Evolutionary conservation across 2,797 vertebrate genomes (phyloP), one percentile per base, ranked within the genome.

Genomic region (Periophthalmus magnuspinnatus): DNA sequence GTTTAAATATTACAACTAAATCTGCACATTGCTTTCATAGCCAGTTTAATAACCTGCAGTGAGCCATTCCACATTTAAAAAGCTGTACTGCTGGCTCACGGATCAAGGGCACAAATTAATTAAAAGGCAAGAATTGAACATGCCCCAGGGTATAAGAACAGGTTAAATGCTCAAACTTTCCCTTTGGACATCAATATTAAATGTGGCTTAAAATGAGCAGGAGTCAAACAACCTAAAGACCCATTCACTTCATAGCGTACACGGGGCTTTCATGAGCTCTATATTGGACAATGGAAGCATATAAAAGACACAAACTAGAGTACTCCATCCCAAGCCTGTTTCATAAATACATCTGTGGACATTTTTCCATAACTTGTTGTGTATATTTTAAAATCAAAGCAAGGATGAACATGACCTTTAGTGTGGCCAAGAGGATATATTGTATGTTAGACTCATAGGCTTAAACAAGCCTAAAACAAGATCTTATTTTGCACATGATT

Each of bases 71-170:
- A 32, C 57, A 59, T 16, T n/a, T 38, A 0, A 61, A 61, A 61
- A 41, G 9, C n/a, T 59, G 16, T 33, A 33, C 28, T 33, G 28
- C 59, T 59, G 57, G 57, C 57, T 59, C 57, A 33, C 32, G 17
- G 57, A 59, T 59, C 59, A 61, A 41, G 21, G 34, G 19, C 59
- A 22, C 59, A 38, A 36, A 61, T 61, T 38, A 61, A 41, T 61
- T 61, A 61, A 61, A 61, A 61, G 17, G 19, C 59, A 19, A 61
- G 38, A 41, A n/a, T 13, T 61, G 59, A 61, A 61, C 17, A 7
- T 2, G 14, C 28, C 32, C 57, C 32, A 10, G 57, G 57, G 16
- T 17, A 34, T 6, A 34, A 59, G 57, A 17, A 33, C 17, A 59
- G 32, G 32, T 59, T 59, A 59, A 59, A 59, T 34, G 17, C 57